Conservation (phyloP, 2,888 invertebrate species). For the Sericinus montela region DNA sequence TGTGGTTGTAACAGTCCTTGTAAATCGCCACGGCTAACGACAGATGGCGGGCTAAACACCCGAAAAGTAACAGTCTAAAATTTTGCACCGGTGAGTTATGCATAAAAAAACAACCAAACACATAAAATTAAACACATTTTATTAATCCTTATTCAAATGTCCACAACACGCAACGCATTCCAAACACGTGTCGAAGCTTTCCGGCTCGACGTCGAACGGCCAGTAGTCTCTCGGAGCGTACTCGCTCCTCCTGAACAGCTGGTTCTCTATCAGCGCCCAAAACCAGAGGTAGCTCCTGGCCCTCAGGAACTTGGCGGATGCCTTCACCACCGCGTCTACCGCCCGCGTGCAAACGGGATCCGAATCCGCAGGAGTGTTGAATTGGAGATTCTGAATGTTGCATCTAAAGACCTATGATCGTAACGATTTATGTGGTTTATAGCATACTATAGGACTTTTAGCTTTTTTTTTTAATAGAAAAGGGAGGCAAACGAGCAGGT, state of each 20-base stretch:
- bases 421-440: too few relatives aligned
- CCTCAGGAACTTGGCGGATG: conserved; percentile 39
- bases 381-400: conserved; percentile 52
- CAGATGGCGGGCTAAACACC: too few relatives aligned
- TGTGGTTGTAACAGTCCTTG: too few relatives aligned
- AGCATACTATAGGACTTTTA: too few relatives aligned
- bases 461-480: too few relatives aligned
- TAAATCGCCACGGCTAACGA: too few relatives aligned
- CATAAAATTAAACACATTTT: too few relatives aligned
- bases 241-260: conserved; percentile 39
- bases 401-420: conserved; percentile 54
- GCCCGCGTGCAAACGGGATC: conserved; percentile 55
- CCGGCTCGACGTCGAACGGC: conserved; percentile 30
- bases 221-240: conserved; percentile 45
- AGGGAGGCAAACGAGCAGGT: too few relatives aligned
- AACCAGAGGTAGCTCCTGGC: conserved; percentile 51
- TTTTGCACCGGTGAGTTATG: too few relatives aligned
- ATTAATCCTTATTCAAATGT: conserved; percentile 6
- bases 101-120: too few relatives aligned
- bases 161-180: conserved; percentile 40
- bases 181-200: conserved; percentile 24
- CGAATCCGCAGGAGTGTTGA: conserved; percentile 41
- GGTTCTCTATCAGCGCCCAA: conserved; percentile 41
- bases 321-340: conserved; percentile 43
- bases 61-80: too few relatives aligned